These are phyloP conservation scores for Nectonema munidae DNA, from an alignment of 2,888 invertebrate species.

Conservation along the genomic window DNA sequence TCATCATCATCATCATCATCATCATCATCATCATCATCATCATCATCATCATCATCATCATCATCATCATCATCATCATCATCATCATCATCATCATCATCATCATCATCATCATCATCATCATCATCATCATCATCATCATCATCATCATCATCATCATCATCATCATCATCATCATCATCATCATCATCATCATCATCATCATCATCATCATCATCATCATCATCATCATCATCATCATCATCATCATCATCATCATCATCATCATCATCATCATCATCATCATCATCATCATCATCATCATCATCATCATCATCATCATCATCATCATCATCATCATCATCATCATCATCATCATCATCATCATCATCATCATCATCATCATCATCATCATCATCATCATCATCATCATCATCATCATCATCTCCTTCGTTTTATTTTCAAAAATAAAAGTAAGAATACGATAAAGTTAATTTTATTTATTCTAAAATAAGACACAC, in stretches of 20 bases:
- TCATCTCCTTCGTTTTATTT: constrained; percentile 1
- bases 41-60: constrained; percentile 15
- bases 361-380: constrained; percentile 16
- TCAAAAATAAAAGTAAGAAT: neutral
- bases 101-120: constrained; percentile 15
- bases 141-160: constrained; percentile 15
- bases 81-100: constrained; percentile 15
- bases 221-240: constrained; percentile 15
- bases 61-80: constrained; percentile 15
- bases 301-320: constrained; percentile 15
- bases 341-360: constrained; percentile 15
- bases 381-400: constrained; percentile 15
- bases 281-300: constrained; percentile 15
- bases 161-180: constrained; percentile 15
- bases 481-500: no score
- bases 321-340: constrained; percentile 15
- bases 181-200: constrained; percentile 15
- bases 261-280: constrained; percentile 15
- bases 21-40: constrained; percentile 15
- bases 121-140: constrained; percentile 15
- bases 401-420: constrained; percentile 12
- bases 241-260: constrained; percentile 15
- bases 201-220: constrained; percentile 15
- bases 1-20: constrained; percentile 15
- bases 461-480: no score